Evolutionary conservation across 1,140 invertebrate species (phyloP).

Genomic region (Liolophura sinensis): DNA sequence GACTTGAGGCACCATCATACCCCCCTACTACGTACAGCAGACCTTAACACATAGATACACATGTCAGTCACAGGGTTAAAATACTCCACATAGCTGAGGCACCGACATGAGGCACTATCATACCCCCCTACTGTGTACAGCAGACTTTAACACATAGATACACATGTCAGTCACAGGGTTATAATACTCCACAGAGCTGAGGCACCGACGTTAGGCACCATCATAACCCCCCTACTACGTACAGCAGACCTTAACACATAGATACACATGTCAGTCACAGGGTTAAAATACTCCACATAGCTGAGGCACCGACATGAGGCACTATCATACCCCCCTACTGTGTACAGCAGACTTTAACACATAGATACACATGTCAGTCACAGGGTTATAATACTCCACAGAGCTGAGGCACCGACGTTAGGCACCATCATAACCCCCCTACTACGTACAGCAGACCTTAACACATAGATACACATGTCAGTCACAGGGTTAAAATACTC

Average conservation of each 20-base stretch:
- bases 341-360: too few relatives aligned
- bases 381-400: background rate
- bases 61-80: background rate
- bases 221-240: background rate
- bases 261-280: background rate
- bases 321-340: conserved; percentile 3
- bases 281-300: background rate
- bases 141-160: too few relatives aligned
- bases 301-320: conserved; percentile 14
- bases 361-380: background rate
- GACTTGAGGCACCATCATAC: conserved; percentile 10
- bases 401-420: conserved; percentile 13
- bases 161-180: background rate
- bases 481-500: background rate
- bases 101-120: conserved; percentile 13
- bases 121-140: too few relatives aligned
- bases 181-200: conserved; percentile 1
- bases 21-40: too few relatives aligned
- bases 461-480: too few relatives aligned
- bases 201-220: conserved; percentile 14
- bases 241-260: too few relatives aligned
- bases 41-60: too few relatives aligned
- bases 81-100: conserved; percentile 7
- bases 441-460: too few relatives aligned
- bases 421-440: conserved; percentile 5